Base-by-base conservation (phyloP, 2,888 invertebrate species). In the Willowsia nigromaculata region DNA sequence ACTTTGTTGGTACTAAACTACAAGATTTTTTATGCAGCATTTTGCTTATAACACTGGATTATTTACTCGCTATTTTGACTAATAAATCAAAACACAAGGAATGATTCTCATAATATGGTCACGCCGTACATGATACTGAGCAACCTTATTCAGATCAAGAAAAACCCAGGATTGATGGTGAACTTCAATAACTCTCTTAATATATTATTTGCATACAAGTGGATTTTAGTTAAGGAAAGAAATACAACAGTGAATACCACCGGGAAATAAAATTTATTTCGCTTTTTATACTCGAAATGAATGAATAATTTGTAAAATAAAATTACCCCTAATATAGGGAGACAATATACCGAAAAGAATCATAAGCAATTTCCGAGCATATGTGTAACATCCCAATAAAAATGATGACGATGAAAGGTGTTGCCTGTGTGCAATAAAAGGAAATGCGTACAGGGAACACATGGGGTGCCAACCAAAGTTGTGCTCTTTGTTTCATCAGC, bases 401-500 rank as follows among this genome's bases (percentile, higher is more conserved):
- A 15, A 15, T n/a, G 25, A 62, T 30, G 62, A 65, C 22, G 47
- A 30, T 71, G 56, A 68, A 71, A 84, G 83, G 83, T 84, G 83
- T 84, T 84, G 68, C 71, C 71, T 62, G 40, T 80, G 50, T 33
- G 53, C 65, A 81, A 82, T 82, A 47, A 65, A 84, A 84, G 71
- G 71, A 84, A 84, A 68, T 33, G 9, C 18, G 11, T 33, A 30
- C 4, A 84, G 68, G 22, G 47, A 43, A 43, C 33, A 50, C 68
- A 71, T 53, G 71, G 56, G 37, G 56, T 37, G 37, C 71, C 71
- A 18, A 71, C 37, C 22, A 47, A 76, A 50, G 50, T 50, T 50
- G 40, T 47, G 43, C 1, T 76, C n/a, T 76, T 50, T 27, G 76
- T 33, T 76, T n/a, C 50, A 76, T 11, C 27, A 76, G 62, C 62